Evolutionary conservation across 2,113 vertebrate species (phyloP).

Genomic region (Xiphophorus maculatus): DNA sequence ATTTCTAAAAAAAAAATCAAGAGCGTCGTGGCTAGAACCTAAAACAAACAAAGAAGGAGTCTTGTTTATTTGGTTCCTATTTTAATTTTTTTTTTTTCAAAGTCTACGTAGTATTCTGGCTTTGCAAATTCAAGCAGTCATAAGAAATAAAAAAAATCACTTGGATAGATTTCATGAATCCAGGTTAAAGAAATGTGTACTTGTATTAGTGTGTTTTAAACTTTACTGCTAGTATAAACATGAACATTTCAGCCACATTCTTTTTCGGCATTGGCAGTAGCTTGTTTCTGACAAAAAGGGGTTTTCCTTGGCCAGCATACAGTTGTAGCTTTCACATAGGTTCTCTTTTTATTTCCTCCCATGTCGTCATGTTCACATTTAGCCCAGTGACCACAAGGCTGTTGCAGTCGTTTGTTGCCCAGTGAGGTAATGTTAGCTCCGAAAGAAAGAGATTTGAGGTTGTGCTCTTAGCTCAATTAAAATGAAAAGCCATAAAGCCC

Average conservation of each 20-base stretch:
- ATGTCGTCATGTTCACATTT: conserved; percentile 69
- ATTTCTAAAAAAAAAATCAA: too few relatives aligned
- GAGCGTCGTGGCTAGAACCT: too few relatives aligned
- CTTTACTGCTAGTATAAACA: conserved; percentile 21
- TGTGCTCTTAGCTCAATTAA: conserved; percentile 81
- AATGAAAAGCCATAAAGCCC: conserved; percentile 88
- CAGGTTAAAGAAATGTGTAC: background rate
- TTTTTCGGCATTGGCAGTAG: conserved; percentile 23
- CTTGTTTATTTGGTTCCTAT: too few relatives aligned
- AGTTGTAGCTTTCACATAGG: conserved; percentile 39
- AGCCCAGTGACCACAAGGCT: conserved; percentile 58
- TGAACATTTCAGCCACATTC: conserved; percentile 9
- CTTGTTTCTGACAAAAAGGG: conserved; percentile 20
- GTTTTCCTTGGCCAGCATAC: conserved; percentile 26
- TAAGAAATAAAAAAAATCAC: background rate
- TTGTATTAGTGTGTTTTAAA: conserved; percentile 5
- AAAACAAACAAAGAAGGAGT: too few relatives aligned
- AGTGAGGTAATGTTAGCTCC: conserved; percentile 72
- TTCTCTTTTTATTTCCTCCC: conserved; percentile 44
- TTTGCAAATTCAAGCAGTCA: background rate
- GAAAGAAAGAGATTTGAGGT: conserved; percentile 57
- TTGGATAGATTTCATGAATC: background rate
- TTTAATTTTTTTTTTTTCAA: too few relatives aligned
- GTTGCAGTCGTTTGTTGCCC: conserved; percentile 52
- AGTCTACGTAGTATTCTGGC: too few relatives aligned